phyloP scores from a whole-genome alignment of 2,113 vertebrate genomes.

The Hemiprocne comata region DNA sequence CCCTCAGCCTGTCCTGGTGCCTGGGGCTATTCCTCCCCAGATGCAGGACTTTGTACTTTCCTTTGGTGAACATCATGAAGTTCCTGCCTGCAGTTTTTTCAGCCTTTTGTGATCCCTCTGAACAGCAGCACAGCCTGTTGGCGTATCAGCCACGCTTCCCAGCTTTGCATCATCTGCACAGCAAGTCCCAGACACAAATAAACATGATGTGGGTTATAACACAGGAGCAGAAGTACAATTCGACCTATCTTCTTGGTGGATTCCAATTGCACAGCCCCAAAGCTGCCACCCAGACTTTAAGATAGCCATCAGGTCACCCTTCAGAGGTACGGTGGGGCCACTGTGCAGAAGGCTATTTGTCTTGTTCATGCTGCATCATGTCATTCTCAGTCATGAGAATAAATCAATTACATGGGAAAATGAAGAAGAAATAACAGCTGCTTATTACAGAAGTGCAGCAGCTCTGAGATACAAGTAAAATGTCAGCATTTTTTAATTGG shows the following conservation, averaged over 20 bases:
- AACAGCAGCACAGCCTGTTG: neutral
- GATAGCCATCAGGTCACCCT: neutral
- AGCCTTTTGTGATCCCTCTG: neutral
- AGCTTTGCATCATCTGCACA: neutral
- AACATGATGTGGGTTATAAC: neutral
- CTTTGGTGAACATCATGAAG: neutral
- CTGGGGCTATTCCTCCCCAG: neutral
- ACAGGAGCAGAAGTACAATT: neutral
- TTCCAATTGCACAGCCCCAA: neutral
- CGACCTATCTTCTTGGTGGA: neutral
- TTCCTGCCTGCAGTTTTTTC: neutral
- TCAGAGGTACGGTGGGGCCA: neutral
- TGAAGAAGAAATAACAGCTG: neutral
- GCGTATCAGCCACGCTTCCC: neutral
- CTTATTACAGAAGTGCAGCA: neutral
- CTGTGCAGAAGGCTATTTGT: neutral
- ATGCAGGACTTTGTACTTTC: neutral
- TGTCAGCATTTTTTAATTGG: neutral
- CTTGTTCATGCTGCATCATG: neutral
- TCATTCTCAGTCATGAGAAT: neutral
- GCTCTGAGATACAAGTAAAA: neutral
- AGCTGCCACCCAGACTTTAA: neutral
- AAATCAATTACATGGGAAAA: slow-evolving; percentile 17
- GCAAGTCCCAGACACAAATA: neutral
- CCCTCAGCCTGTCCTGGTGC: neutral